Evolutionary conservation across 2,888 invertebrate species (phyloP), one percentile per base, ranked within the genome.

Genomic region (Agriopis leucophaearia): DNA sequence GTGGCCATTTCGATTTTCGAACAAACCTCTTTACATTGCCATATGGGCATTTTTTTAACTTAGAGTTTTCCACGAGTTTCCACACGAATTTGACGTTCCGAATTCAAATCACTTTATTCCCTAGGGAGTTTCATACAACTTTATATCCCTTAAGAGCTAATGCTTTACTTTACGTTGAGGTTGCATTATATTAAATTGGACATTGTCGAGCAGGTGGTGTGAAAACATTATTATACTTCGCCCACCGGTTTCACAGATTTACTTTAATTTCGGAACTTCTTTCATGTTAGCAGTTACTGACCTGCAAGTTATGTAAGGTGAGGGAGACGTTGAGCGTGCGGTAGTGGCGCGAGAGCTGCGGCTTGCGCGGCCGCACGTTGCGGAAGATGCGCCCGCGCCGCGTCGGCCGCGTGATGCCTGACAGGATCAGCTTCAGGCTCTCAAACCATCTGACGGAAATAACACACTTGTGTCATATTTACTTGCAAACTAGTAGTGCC

Each of bases 321-420:
- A 99, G 95, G 8, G 97, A 96, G 6, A 99, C 92, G 84, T 98
- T 96, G 42, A 99, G 96, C 80, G 97, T 97, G 75, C 97, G 96
- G 85, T 97, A 98, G 88, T 99, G 99, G 0, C 99, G 95, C 76
- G 98, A 98, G 6, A 99, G 95, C 78, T 99, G 99, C 72, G 97
- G 97, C 87, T 99, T 99, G 64, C 97, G 95, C 13, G 98, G 97
- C 12, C 97, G 95, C 57, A 96, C 95, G 84, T 97, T 97, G 70
- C 96, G 95, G 89, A 99, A 99, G 42, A 99, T 95, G 0, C 95
- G 95, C 0, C 99, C 99, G 77, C 99, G 95, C 10, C 98, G 95
- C 0, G 99, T 99, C 0, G 99, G 99, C 1, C 99, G 95, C 1
- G 99, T 99, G 0, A 99, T 98, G 0, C 97, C 97, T 0, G 98